Base-by-base conservation (phyloP, 2,113 vertebrate genomes). In the Platysternon megacephalum region DNA sequence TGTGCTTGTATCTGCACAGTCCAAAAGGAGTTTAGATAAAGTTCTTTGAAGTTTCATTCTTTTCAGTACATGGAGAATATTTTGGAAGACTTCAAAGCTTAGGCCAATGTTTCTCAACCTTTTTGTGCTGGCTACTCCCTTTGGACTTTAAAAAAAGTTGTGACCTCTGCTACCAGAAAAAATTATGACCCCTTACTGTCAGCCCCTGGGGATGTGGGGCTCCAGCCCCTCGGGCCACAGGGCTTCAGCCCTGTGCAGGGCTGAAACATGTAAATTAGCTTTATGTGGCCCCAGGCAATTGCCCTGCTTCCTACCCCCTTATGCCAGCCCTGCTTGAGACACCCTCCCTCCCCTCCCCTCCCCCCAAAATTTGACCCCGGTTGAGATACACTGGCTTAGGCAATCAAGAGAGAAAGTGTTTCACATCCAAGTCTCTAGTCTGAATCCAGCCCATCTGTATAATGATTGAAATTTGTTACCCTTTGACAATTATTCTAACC, bases 401-500 rank as follows among this genome's bases (percentile, higher is more conserved):
- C 51, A 52, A 19, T 44, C 26, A n/a, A 26, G 0, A 9, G 35
- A 74, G 35, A 55, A 7, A 48, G 3, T 1, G 7, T 56, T 85
- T 85, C 35, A 8, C 49, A 8, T 82, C 53, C 11, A 84, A 39
- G 52, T 82, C 42, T 84, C 29, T 87, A 32, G 58, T 46, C 28
- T 74, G 44, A 82, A 89, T 39, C 22, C 53, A 12, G 16, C 42
- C 10, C 65, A 26, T 53, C 32, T 85, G 44, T 49, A 93, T 35
- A 53, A 10, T 19, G 44, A 19, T 17, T 2, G 29, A 24, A 0
- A 0, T 88, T 72, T 84, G 2, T 46, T 87, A 9, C 79, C 17
- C 29, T 79, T 35, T 39, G 61, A 42, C 39, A 91, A 85, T 52
- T 83, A 79, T 78, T 94, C 72, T 49, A 74, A 17, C 55, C 84